These are phyloP conservation scores for Oryctes rhinoceros DNA, from an alignment of 1,140 invertebrate genomes.

Conservation along the genomic window DNA sequence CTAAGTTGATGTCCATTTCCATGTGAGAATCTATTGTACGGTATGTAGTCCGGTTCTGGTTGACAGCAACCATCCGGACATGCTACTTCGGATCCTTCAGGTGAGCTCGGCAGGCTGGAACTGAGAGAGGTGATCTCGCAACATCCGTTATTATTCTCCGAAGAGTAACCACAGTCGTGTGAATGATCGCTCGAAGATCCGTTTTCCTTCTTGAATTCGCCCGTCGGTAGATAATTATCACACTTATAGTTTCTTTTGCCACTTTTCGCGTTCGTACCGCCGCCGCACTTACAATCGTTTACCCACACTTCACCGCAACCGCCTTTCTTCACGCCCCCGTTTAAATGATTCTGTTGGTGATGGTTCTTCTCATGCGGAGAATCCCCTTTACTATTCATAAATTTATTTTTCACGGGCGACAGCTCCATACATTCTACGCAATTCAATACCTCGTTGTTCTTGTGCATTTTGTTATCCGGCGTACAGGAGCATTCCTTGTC, in stretches of 20 bases:
- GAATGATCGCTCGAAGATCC: constrained; percentile 72
- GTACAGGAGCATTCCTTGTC: constrained; percentile 51
- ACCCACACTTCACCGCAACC: constrained; percentile 41
- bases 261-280: constrained; percentile 40
- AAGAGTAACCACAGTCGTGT: constrained; percentile 87
- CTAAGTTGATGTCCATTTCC: constrained; percentile 64
- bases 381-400: constrained; percentile 15
- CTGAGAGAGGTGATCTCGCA: constrained; percentile 70
- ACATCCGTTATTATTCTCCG: constrained; percentile 77
- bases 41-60: constrained; percentile 67
- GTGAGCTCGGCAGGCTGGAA: constrained; percentile 78
- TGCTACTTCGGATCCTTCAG: constrained; percentile 84
- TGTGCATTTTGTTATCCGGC: constrained; percentile 41
- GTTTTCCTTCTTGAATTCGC: constrained; percentile 60
- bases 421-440: constrained; percentile 50
- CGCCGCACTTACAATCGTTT: constrained; percentile 41
- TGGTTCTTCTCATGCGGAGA: constrained; percentile 18
- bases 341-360: background rate
- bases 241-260: constrained; percentile 44
- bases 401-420: constrained; percentile 42
- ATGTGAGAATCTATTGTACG: constrained; percentile 58
- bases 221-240: constrained; percentile 43
- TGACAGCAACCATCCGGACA: constrained; percentile 86
- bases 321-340: background rate
- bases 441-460: constrained; percentile 43